Percentiles rank a stretch among this genome's conserved stretches.
phyloP scores from a whole-genome alignment of 2,797 vertebrate species.

The Oryzias dopingdopingensis region DNA sequence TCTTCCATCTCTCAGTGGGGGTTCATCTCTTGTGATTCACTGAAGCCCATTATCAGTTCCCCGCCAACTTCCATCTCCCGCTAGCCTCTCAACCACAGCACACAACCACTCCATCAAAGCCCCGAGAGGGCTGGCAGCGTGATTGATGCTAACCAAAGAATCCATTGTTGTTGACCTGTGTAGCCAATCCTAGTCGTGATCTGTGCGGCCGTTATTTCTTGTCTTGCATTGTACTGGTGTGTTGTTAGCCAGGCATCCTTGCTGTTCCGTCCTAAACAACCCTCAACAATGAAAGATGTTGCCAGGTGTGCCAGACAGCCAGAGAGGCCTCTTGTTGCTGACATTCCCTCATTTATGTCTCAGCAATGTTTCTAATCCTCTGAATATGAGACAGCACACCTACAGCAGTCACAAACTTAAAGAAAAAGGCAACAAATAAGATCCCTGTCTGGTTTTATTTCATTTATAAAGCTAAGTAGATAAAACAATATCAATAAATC shows the following conservation, averaged over 20 bases:
- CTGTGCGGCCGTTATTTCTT: slow-evolving; percentile 37
- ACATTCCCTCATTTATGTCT: slow-evolving; percentile 44
- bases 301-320: slow-evolving; percentile 30
- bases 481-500: no score
- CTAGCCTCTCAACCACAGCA: slow-evolving; percentile 61
- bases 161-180: slow-evolving; percentile 66
- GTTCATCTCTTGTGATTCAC: slow-evolving; percentile 63
- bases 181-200: slow-evolving; percentile 54
- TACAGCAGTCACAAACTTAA: not conserved
- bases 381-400: slow-evolving; percentile 24
- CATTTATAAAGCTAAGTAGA: not conserved
- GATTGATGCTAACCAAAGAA: slow-evolving; percentile 69
- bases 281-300: slow-evolving; percentile 41
- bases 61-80: slow-evolving; percentile 52
- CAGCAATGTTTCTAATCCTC: slow-evolving; percentile 51
- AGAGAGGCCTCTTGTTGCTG: slow-evolving; percentile 25
- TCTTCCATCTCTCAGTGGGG: slow-evolving; percentile 59
- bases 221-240: slow-evolving; percentile 33
- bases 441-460: not conserved
- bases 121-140: slow-evolving; percentile 41
- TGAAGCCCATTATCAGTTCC: slow-evolving; percentile 62
- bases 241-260: slow-evolving; percentile 46
- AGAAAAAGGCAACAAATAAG: not conserved
- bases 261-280: slow-evolving; percentile 42
- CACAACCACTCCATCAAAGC: slow-evolving; percentile 62